These are phyloP conservation scores for Mizuhopecten yessoensis DNA, from an alignment of 1,140 invertebrate species.

Conservation along the genomic window DNA sequence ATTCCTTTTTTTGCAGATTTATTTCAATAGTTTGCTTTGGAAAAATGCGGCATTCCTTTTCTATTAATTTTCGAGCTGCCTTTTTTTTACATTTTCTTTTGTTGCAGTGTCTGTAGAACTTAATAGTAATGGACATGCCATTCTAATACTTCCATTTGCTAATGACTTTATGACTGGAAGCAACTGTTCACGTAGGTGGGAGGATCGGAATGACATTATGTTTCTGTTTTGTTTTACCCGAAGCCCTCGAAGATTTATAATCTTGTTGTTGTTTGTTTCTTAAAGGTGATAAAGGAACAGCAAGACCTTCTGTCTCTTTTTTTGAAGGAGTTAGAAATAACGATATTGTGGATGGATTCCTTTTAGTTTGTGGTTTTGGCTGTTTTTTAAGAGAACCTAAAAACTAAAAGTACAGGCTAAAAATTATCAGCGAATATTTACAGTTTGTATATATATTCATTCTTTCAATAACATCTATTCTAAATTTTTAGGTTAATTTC, in stretches of 20 bases:
- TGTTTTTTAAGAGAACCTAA: background rate
- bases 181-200: background rate
- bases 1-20: background rate
- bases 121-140: background rate
- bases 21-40: background rate
- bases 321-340: too few species aligned
- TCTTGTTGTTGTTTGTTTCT: background rate
- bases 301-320: background rate
- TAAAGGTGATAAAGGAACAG: background rate
- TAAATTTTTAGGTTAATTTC: too few species aligned
- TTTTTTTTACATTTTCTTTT: background rate
- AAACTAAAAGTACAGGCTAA: too few species aligned
- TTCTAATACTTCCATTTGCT: background rate
- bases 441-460: too few species aligned
- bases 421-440: too few species aligned
- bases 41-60: background rate
- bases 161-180: background rate
- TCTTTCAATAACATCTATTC: too few species aligned
- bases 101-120: background rate
- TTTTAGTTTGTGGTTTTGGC: background rate
- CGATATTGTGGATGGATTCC: background rate
- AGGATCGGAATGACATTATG: background rate
- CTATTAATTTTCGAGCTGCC: background rate
- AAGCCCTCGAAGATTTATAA: background rate
- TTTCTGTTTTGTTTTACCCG: background rate